A percentile compares a stretch with the other conserved stretches of the same genome.
These are phyloP conservation scores for Yponomeuta plumbellus DNA, from an alignment of 2,888 invertebrate genomes.

Conservation along the genomic window DNA sequence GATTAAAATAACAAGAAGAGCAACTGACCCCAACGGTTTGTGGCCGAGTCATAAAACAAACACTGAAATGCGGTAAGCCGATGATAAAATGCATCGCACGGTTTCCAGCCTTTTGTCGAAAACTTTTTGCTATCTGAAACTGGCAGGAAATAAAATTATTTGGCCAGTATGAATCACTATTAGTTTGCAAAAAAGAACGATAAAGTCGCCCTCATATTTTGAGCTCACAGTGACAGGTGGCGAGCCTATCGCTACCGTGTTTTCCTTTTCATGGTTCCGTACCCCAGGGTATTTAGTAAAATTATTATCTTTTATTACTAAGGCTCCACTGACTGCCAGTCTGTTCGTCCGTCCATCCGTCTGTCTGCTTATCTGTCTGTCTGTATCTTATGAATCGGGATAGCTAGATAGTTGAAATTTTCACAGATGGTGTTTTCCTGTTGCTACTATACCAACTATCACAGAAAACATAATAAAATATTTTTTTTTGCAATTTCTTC, in stretches of 20 bases:
- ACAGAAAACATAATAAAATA: no score
- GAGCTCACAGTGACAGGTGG: background rate
- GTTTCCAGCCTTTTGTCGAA: background rate
- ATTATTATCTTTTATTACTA: no score
- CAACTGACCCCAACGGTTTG: background rate
- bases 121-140: slow-evolving; percentile 3
- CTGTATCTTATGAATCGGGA: no score
- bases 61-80: background rate
- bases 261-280: no score
- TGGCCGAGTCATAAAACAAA: background rate
- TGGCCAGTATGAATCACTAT: background rate
- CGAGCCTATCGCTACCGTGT: background rate
- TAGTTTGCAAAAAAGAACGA: background rate
- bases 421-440: no score
- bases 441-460: no score
- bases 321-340: no score
- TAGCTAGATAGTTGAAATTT: no score
- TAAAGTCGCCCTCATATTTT: background rate
- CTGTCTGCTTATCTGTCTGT: no score
- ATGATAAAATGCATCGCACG: background rate
- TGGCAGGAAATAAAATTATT: background rate
- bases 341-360: no score
- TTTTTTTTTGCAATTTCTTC: no score
- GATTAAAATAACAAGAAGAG: background rate
- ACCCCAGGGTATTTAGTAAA: no score